Percentiles rank a stretch among this genome's conserved stretches.
Conservation (phyloP, 1,140 invertebrate species). For the Drosophila erecta region DNA sequence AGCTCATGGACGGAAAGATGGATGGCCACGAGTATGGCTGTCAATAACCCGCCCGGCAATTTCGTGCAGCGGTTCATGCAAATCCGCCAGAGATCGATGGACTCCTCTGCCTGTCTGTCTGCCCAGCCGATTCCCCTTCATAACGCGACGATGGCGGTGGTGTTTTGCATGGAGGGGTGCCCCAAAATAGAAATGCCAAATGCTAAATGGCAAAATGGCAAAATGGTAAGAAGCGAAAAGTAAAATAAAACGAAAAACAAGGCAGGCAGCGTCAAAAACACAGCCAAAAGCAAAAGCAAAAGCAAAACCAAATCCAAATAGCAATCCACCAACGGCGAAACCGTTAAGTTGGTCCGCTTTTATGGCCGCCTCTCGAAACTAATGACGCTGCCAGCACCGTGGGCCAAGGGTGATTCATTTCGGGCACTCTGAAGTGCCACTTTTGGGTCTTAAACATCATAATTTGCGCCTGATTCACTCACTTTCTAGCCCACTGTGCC, state of each 20-base stretch:
- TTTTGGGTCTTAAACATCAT: background rate
- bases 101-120: conserved; percentile 1
- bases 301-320: conserved; percentile 3
- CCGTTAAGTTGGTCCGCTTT: conserved; percentile 57
- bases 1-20: conserved; percentile 19
- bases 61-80: conserved; percentile 38
- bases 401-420: background rate
- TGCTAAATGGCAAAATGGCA: conserved; percentile 53
- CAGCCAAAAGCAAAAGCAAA: conserved; percentile 2
- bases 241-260: conserved; percentile 15
- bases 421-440: background rate
- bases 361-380: conserved; percentile 41
- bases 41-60: conserved; percentile 36
- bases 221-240: background rate
- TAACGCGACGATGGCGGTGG: background rate
- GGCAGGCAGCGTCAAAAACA: conserved; percentile 40
- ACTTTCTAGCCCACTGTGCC: conserved; percentile 14
- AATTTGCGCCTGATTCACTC: background rate
- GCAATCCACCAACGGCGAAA: conserved; percentile 30
- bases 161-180: conserved; percentile 29
- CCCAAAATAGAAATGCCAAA: conserved; percentile 52
- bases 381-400: conserved; percentile 25
- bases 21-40: conserved; percentile 21
- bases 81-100: conserved; percentile 23
- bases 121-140: conserved; percentile 1